Percentiles rank a stretch among this genome's conserved stretches.
Conservation (phyloP, 2,797 vertebrate species). For the Lepus townsendii region DNA sequence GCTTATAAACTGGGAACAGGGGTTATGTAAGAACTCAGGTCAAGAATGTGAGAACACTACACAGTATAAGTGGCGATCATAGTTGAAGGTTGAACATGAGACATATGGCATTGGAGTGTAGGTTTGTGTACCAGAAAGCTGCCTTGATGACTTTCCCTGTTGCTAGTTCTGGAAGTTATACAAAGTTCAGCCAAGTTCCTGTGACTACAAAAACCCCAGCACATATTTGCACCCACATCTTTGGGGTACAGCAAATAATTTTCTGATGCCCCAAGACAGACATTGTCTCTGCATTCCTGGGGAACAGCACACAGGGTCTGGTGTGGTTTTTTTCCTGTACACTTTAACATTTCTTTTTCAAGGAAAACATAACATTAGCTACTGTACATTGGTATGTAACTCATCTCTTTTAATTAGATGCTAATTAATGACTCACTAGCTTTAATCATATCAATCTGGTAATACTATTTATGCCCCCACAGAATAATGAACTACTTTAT, state of each 20-base stretch:
- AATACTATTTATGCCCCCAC: constrained; percentile 88
- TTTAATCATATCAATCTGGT: constrained; percentile 89
- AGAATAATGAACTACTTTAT: constrained; percentile 88
- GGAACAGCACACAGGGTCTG: constrained; percentile 57
- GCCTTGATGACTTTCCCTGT: neutral
- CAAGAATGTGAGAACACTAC: constrained; percentile 40
- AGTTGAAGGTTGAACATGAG: neutral
- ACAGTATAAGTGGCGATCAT: neutral
- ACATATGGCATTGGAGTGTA: neutral
- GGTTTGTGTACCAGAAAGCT: neutral
- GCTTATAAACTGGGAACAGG: constrained; percentile 16
- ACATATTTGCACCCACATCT: constrained; percentile 7
- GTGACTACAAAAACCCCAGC: constrained; percentile 14
- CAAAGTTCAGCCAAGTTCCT: constrained; percentile 32
- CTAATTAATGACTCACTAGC: constrained; percentile 87
- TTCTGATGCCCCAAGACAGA: constrained; percentile 33
- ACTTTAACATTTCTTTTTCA: constrained; percentile 80
- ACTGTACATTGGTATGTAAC: constrained; percentile 78
- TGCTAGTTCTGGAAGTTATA: constrained; percentile 42
- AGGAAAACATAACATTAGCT: constrained; percentile 83
- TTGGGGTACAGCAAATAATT: constrained; percentile 51
- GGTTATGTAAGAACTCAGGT: constrained; percentile 9
- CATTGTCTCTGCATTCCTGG: neutral
- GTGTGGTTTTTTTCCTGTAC: constrained; percentile 71
- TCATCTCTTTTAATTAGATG: constrained; percentile 88